Base-by-base conservation (phyloP, 2,113 vertebrate species). In the Vireo altiloquus region DNA sequence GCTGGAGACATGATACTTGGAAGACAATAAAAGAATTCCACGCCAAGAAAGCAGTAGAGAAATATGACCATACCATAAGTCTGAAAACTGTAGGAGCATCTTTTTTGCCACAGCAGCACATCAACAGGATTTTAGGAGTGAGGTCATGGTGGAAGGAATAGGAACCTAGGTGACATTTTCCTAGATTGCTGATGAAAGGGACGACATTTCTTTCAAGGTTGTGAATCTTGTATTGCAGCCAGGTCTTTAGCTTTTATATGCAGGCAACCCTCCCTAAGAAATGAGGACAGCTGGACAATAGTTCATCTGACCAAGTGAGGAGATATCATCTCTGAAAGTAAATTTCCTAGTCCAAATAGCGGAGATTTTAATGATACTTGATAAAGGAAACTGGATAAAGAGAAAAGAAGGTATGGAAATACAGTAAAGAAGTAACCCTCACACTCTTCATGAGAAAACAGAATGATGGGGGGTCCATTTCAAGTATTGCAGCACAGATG, bases 391-490 rank as follows among this genome's bases (percentile, higher is more conserved):
- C 3, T 39, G 27, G 35, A 56, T 39, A 42, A 65, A 61, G 23
- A 82, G 17, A 64, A 81, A 65, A 65, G 17, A 65, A 64, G 7
- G 2, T 52, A n/a, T 19, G 8, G 4, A 46, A 13, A 10, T 8
- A 56, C 9, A 42, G 15, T 52, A 42, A 61, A 63, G 8, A 31
- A 64, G 4, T 60, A 12, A 9, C 8, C 3, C 5, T 72, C 44
- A 57, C 5, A 14, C 8, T 44, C 10, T 12, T 44, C 35, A 37
- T 9, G 3, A 78, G 35, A 69, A 85, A 61, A 27, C 3, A 61
- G 30, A 65, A 61, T 4, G 30, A 52, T 9, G 1, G 0, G 6
- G 13, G 1, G 1, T 35, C 6, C 6, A 16, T 74, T 74, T 82
- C 50, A 56, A 56, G 3, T 39, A 30, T 28, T 37, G 10, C 3